Conservation (phyloP, 35 echinoderm and acorn worm species). For the Chiridota heheva region DNA sequence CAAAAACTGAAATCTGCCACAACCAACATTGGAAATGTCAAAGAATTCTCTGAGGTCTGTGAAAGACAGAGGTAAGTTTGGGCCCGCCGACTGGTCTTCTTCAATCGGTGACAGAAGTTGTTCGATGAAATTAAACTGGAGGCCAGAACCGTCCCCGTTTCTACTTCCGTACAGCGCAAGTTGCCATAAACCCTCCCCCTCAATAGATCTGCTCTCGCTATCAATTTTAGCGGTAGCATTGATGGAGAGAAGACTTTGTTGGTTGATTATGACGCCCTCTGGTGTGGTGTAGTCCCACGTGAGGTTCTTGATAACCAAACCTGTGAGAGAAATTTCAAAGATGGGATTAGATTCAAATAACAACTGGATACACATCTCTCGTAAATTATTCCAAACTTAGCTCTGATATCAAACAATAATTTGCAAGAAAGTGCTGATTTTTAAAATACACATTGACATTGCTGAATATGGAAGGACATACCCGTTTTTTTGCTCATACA, state of each 20-base stretch:
- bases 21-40: conserved; percentile 61
- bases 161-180: conserved; percentile 68
- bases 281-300: conserved; percentile 52
- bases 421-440: too few species aligned
- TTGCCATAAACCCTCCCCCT: conserved; percentile 70
- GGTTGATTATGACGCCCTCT: conserved; percentile 49
- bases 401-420: too few species aligned
- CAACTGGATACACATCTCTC: too few species aligned
- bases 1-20: conserved; percentile 50
- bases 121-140: conserved; percentile 38
- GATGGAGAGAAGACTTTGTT: conserved; percentile 45
- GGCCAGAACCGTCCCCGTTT: conserved; percentile 57
- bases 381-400: too few species aligned
- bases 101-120: conserved; percentile 41
- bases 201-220: conserved; percentile 44
- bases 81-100: conserved; percentile 19
- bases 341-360: too few species aligned
- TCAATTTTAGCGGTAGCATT: conserved; percentile 44
- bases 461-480: too few species aligned
- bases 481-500: too few species aligned
- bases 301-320: conserved; percentile 37
- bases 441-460: too few species aligned
- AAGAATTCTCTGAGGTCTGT: conserved; percentile 9
- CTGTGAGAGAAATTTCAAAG: conserved; percentile 19
- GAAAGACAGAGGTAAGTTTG: conserved; percentile 22